Conservation (phyloP, 1,140 invertebrate genomes). For the Pararge aegeria region DNA sequence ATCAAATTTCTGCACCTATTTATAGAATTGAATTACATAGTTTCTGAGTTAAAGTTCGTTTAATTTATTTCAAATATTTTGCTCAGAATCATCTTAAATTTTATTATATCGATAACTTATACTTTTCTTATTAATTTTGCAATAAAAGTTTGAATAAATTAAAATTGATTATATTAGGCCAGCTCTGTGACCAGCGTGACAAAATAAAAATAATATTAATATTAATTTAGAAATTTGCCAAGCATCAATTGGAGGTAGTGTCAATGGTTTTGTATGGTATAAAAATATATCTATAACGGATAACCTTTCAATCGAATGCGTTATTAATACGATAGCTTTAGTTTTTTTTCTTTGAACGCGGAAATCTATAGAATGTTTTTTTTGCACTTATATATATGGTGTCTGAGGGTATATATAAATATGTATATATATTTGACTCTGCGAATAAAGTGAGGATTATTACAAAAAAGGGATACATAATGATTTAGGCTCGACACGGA, state of each 20-base stretch:
- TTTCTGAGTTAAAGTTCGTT: not conserved
- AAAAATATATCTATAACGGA: no score
- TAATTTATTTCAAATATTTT: not conserved
- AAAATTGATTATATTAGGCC: not conserved
- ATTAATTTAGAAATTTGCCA: not conserved
- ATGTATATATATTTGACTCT: no score
- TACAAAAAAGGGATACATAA: no score
- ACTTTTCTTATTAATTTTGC: slow-evolving; percentile 1
- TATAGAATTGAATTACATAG: not conserved
- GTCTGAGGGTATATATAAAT: no score
- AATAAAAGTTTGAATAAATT: slow-evolving; percentile 1
- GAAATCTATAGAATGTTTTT: no score
- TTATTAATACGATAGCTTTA: no score
- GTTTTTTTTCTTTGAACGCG: no score
- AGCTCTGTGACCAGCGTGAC: not conserved
- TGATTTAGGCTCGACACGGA: no score
- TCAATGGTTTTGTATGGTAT: no score
- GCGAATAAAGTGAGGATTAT: no score
- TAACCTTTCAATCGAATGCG: no score
- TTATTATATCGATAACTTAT: not conserved
- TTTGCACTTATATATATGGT: no score
- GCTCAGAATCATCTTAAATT: not conserved
- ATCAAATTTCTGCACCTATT: not conserved
- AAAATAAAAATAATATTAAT: not conserved
- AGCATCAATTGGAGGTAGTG: not conserved